Evolutionary conservation across 2,797 vertebrate species (phyloP), one percentile per base, ranked within the genome.

Genomic region (Schizothorax lantsangensis): DNA sequence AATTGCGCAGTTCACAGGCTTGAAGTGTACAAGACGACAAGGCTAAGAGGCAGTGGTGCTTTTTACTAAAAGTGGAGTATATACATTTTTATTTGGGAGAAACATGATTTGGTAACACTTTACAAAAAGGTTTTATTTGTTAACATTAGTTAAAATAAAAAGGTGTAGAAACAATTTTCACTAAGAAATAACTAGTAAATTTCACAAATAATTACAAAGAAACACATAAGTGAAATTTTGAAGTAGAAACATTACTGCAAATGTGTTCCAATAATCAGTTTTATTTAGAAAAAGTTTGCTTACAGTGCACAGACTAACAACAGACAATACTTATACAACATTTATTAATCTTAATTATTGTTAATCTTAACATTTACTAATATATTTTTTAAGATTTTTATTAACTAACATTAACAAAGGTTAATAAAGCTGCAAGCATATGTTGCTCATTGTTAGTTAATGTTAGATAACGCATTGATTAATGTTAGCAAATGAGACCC

Each of bases 1-100:
- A 96, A 96, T 97, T 97, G 96, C 97, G 95, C 97, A 97, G 95
- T 97, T 96, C 94, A 94, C 95, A 95, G 95, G 94, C 94, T 96
- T 96, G 96, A 95, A 95, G 94, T 94, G 94, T 94, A 93, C 93
- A 94, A 95, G 93, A 94, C 92, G 91, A 88, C 69, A 90, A 94
- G 94, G 93, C 91, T 94, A 93, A 94, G 92, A 90, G 89, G 91
- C 47, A 90, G 73, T 85, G 86, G 88, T 92, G 89, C 90, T 89
- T 79, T 68, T 68, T 19, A 36, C 15, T 77, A 78, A 81, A 82
- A 83, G 87, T 89, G 90, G 88, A 84, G 80, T 21, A 77, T 82
- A 86, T 83, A 89, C 91, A 89, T 86, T 87, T 89, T 64, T 64
- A 79, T 64, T 79, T 45, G n/a, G 17, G 40, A 45, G n/a, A 64